Evolutionary conservation across 2,888 invertebrate species (phyloP).

Genomic region (Taenaris catops): DNA sequence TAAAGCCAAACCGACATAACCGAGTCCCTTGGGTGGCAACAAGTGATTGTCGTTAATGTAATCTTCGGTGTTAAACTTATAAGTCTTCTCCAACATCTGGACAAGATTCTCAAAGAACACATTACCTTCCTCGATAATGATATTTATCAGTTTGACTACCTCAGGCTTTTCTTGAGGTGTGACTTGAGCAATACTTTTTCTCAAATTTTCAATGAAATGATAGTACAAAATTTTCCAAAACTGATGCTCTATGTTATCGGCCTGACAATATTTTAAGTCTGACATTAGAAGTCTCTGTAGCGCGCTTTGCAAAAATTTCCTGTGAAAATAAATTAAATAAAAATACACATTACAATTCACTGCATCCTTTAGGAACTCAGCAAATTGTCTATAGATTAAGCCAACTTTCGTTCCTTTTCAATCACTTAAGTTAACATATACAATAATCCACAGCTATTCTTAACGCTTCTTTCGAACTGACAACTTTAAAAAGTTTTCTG

Average conservation of each 20-base stretch:
- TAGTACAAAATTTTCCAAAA: slow-evolving; percentile 96
- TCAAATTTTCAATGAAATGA: slow-evolving; percentile 90
- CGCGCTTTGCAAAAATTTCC: slow-evolving; percentile 83
- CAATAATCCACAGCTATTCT: too few relatives aligned
- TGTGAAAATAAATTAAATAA: too few relatives aligned
- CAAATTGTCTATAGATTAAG: too few relatives aligned
- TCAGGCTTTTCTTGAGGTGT: slow-evolving; percentile 81
- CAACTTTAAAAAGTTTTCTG: too few relatives aligned
- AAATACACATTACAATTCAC: too few relatives aligned
- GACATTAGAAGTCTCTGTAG: slow-evolving; percentile 84
- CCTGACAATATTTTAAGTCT: slow-evolving; percentile 92
- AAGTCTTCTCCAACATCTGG: slow-evolving; percentile 85
- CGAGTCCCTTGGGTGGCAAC: slow-evolving; percentile 81
- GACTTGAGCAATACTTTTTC: slow-evolving; percentile 83
- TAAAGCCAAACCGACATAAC: slow-evolving; percentile 86
- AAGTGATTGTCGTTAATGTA: slow-evolving; percentile 80
- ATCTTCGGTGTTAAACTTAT: slow-evolving; percentile 85
- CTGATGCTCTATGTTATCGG: slow-evolving; percentile 92
- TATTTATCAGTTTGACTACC: slow-evolving; percentile 82
- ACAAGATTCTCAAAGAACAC: slow-evolving; percentile 88
- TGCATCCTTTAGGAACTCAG: too few relatives aligned
- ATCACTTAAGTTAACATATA: too few relatives aligned
- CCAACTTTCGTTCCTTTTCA: too few relatives aligned
- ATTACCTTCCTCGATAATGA: slow-evolving; percentile 89
- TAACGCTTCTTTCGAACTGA: too few relatives aligned